phyloP scores from a whole-genome alignment of 2,113 vertebrate species.

The Ranitomeya variabilis region DNA sequence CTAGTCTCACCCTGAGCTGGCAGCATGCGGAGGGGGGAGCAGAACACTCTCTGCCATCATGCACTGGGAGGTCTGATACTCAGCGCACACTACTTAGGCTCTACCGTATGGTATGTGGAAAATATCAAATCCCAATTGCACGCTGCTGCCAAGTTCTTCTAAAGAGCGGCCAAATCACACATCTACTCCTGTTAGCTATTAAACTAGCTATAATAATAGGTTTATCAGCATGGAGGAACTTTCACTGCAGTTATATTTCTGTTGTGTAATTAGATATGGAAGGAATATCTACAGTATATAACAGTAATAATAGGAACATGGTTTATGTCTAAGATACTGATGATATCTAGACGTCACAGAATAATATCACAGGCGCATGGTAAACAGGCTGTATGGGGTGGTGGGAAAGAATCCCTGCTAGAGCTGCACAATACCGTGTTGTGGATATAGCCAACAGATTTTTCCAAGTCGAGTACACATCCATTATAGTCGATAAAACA shows the following conservation, averaged over 20 bases:
- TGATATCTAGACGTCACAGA: background rate
- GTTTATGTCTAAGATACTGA: background rate
- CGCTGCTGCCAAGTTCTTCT: background rate
- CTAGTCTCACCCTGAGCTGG: constrained; percentile 11
- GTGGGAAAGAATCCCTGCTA: background rate
- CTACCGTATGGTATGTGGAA: background rate
- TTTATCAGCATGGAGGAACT: background rate
- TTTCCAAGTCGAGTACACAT: no score
- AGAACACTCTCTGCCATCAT: background rate
- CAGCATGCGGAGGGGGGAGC: background rate
- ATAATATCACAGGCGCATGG: background rate
- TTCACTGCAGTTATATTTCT: background rate
- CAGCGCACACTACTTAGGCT: background rate
- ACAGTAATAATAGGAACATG: background rate
- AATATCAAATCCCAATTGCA: background rate
- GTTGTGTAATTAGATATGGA: no score
- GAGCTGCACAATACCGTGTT: background rate
- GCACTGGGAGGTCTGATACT: background rate
- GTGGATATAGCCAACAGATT: background rate
- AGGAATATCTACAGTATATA: background rate
- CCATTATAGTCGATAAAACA: no score
- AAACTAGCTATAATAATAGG: background rate
- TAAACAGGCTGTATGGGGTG: background rate
- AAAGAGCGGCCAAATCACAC: background rate
- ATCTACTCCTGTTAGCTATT: background rate